phyloP scores from a whole-genome alignment of 2,113 vertebrate species.

The Myotis lucifugus region DNA sequence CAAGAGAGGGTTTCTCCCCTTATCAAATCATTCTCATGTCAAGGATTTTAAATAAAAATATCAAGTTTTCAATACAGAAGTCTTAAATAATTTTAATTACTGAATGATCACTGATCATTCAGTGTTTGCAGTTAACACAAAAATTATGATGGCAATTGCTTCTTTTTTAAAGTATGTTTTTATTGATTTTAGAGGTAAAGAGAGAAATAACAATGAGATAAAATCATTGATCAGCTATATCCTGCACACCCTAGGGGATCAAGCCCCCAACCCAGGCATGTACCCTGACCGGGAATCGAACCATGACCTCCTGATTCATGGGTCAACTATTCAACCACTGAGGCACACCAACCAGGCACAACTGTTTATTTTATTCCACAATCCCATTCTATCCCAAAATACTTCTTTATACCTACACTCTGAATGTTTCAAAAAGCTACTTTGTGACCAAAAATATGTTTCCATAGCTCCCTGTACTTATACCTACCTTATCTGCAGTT shows the following conservation, averaged over 20 bases:
- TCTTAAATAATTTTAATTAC: neutral
- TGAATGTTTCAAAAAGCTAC: neutral
- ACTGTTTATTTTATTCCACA: neutral
- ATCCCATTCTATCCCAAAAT: neutral
- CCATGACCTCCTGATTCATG: no score
- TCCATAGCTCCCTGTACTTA: neutral
- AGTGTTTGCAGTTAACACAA: slow-evolving; percentile 29
- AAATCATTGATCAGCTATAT: no score
- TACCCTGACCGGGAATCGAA: no score
- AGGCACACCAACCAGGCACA: no score
- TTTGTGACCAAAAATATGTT: neutral
- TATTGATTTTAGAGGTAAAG: no score
- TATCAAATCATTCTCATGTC: slow-evolving; percentile 16
- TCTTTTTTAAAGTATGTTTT: no score
- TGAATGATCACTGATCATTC: neutral
- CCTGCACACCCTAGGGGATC: no score
- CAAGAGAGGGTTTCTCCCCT: neutral
- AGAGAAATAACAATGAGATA: no score
- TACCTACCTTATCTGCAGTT: neutral
- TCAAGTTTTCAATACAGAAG: neutral
- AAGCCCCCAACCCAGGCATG: no score
- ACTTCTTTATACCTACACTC: neutral
- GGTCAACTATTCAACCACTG: no score
- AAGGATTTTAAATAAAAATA: neutral
- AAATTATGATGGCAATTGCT: neutral